These are phyloP conservation scores for Rhinoraja longicauda DNA, from an alignment of 2,797 vertebrate species.

Conservation along the genomic window DNA sequence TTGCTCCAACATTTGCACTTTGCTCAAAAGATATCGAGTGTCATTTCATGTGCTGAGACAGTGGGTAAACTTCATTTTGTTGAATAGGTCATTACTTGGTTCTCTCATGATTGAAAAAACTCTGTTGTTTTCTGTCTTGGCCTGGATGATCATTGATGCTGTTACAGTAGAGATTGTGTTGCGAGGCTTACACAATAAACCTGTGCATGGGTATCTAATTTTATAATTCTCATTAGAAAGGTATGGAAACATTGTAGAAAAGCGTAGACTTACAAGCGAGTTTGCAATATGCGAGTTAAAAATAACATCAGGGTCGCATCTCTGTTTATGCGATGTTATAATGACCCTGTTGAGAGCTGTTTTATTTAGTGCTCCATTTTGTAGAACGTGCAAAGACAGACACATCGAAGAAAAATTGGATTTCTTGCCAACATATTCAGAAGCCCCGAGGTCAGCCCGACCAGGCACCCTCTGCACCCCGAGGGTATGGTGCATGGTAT, in stretches of 20 bases:
- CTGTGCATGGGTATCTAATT: too few relatives aligned
- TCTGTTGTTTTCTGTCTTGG: neutral
- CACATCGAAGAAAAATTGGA: neutral
- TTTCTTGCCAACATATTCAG: neutral
- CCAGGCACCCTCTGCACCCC: neutral
- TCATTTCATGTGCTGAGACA: neutral
- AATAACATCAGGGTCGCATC: too few relatives aligned
- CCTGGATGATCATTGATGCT: neutral
- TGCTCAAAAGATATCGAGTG: neutral
- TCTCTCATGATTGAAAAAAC: neutral
- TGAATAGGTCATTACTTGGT: neutral
- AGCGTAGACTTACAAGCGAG: too few relatives aligned
- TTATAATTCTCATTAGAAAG: too few relatives aligned
- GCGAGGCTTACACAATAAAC: too few relatives aligned
- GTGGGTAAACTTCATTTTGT: neutral
- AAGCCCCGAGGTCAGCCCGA: neutral
- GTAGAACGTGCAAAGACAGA: neutral
- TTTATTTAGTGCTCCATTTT: too few relatives aligned
- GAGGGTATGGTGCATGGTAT: neutral
- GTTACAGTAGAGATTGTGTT: neutral
- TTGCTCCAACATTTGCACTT: too few relatives aligned
- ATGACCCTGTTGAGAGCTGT: too few relatives aligned
- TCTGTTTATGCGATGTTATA: too few relatives aligned
- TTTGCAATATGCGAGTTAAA: too few relatives aligned
- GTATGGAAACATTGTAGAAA: too few relatives aligned